Evolutionary conservation across 2,888 invertebrate species (phyloP), one percentile per base, ranked within the genome.

Genomic region (Lacanobia wlatinum): DNA sequence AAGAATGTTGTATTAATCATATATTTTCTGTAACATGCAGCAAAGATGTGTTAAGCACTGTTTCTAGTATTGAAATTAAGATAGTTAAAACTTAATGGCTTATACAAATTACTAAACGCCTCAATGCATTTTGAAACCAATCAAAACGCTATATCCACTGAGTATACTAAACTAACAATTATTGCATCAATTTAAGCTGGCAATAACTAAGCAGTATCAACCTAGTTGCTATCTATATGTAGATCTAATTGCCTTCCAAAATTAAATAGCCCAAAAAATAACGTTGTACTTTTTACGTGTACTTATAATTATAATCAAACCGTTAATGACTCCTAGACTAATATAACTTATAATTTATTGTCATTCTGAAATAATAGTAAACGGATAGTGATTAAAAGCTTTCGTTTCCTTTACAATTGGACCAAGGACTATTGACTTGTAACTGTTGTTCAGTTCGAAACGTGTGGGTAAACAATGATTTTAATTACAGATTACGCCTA

Each of bases 401-500:
- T 91, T 92, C 90, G 86, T 90, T 90, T 87, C 87, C 84, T 81
- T 79, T 70, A 82, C 84, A 90, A 90, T 89, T 89, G 89, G 92
- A 86, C 88, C 93, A 93, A 93, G 93, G 93, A 91, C 89, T 76
- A 81, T 72, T 62, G 61, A 64, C 73, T 80, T 66, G 66, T 73
- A 83, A 63, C 76, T 61, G 70, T 72, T 73, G 80, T 82, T 67
- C 62, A 73, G 68, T 50, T 59, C 67, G 10, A 80, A 85, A 73
- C 72, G 83, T 86, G 86, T 87, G 83, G 85, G 82, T 86, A 78
- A 84, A 84, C 86, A 87, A 80, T 85, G 85, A 85, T 85, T 84
- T 86, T 86, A 85, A 87, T 87, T 87, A 85, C 78, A 82, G 84
- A 86, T 86, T 80, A 83, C 62, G 76, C 60, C 52, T 61, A 67